Percentiles rank a stretch among this genome's conserved stretches.
These are phyloP conservation scores for Florisuga fusca DNA, from an alignment of 2,797 vertebrate species.

Conservation along the genomic window DNA sequence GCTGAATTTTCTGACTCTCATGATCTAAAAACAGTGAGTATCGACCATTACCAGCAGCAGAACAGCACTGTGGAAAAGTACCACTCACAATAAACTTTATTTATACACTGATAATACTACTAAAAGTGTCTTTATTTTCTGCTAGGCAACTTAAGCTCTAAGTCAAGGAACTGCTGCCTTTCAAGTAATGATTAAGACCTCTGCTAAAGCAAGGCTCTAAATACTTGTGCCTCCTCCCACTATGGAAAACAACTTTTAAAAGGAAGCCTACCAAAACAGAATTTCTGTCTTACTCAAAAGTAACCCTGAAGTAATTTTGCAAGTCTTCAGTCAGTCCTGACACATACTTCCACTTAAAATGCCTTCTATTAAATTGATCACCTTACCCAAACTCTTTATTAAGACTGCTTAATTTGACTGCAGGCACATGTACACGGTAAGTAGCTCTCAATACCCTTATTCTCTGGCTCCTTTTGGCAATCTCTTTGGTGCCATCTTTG, in stretches of 20 bases:
- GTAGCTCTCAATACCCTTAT: background rate
- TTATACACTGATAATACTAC: background rate
- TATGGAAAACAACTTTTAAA: background rate
- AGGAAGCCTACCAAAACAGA: background rate
- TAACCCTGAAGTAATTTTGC: background rate
- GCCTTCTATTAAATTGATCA: background rate
- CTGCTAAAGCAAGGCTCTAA: background rate
- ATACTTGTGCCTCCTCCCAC: background rate
- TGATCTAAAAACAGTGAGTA: accelerated
- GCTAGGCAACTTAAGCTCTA: background rate
- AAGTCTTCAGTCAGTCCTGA: background rate
- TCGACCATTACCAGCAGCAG: background rate
- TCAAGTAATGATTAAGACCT: background rate
- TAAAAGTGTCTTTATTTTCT: background rate
- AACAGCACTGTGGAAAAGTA: background rate
- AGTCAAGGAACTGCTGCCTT: background rate
- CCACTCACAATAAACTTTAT: background rate
- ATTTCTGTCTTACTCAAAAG: background rate
- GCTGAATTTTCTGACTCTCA: background rate
- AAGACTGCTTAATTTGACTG: background rate
- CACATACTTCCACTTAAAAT: background rate
- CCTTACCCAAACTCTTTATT: background rate
- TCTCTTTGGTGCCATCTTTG: background rate
- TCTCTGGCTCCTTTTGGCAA: background rate
- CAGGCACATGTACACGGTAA: background rate